A percentile compares a stretch with the other conserved stretches of the same genome.
phyloP scores from a whole-genome alignment of 2,797 vertebrate genomes.

The Channallabes apus region DNA sequence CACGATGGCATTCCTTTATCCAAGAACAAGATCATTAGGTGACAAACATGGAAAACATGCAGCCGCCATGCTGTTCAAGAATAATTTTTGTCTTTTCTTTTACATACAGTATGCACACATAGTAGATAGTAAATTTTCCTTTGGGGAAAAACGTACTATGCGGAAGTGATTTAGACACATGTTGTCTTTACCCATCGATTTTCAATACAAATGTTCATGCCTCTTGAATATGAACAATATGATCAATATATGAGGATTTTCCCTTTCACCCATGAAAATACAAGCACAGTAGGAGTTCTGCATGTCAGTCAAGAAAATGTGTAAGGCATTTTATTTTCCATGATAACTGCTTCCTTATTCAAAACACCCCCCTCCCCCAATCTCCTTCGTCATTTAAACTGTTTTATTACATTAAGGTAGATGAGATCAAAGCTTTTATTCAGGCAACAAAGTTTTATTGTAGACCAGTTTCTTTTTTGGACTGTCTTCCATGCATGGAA shows the following conservation, averaged over 20 bases:
- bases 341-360: constrained; percentile 51
- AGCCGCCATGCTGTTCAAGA: not conserved
- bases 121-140: not conserved
- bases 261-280: constrained; percentile 11
- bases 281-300: constrained; percentile 31
- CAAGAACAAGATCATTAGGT: constrained; percentile 21
- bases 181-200: constrained; percentile 43
- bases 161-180: constrained; percentile 44
- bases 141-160: not conserved
- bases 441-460: constrained; percentile 67
- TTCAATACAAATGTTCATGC: constrained; percentile 41
- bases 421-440: constrained; percentile 66
- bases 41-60: constrained; percentile 18
- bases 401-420: constrained; percentile 62
- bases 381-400: constrained; percentile 44
- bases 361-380: constrained; percentile 42
- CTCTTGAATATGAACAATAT: constrained; percentile 8
- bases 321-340: constrained; percentile 61
- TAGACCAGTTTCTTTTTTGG: constrained; percentile 62
- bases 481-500: constrained; percentile 64
- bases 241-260: constrained; percentile 19
- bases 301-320: constrained; percentile 47
- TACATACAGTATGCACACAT: not conserved
- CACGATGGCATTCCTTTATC: constrained; percentile 13
- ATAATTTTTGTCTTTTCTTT: constrained; percentile 20